Percentiles rank a stretch among this genome's conserved stretches.
These are phyloP conservation scores for Drosophila flavopinicola DNA, from an alignment of 2,888 invertebrate genomes.

Conservation along the genomic window DNA sequence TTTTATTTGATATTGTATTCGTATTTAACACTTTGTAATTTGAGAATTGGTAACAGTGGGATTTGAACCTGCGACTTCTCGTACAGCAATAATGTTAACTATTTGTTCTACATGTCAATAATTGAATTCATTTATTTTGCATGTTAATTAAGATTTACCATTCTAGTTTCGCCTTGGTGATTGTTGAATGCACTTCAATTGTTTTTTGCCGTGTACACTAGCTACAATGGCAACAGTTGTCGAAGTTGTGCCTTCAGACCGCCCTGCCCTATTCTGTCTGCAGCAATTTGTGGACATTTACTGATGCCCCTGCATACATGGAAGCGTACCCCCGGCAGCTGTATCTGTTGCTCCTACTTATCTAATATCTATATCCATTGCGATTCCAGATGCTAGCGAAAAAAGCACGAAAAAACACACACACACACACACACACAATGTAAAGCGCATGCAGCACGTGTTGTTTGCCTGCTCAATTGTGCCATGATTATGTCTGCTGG, in stretches of 20 bases:
- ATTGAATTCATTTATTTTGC: too few species aligned
- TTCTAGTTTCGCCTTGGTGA: too few species aligned
- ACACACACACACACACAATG: background rate
- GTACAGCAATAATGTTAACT: too few species aligned
- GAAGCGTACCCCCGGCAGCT: constrained; percentile 47
- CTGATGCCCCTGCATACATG: constrained; percentile 34
- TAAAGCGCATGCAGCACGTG: constrained; percentile 58
- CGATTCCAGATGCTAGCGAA: constrained; percentile 13
- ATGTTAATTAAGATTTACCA: too few species aligned
- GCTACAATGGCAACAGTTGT: constrained; percentile 63
- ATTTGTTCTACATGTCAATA: too few species aligned
- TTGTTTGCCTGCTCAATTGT: constrained; percentile 74
- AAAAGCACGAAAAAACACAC: constrained; percentile 9
- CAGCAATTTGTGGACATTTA: constrained; percentile 73
- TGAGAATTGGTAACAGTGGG: too few species aligned
- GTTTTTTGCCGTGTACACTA: too few species aligned
- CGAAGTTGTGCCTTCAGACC: constrained; percentile 40
- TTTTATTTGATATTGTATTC: too few species aligned
- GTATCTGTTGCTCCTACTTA: constrained; percentile 56
- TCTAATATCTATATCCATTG: constrained; percentile 52
- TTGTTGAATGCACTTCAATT: too few species aligned
- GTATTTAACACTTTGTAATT: too few species aligned
- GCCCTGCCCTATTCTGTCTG: too few species aligned
- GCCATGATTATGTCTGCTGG: constrained; percentile 59
- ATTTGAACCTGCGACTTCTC: too few species aligned